phyloP scores from a whole-genome alignment of 2,888 invertebrate species.

The Melanargia galathea region DNA sequence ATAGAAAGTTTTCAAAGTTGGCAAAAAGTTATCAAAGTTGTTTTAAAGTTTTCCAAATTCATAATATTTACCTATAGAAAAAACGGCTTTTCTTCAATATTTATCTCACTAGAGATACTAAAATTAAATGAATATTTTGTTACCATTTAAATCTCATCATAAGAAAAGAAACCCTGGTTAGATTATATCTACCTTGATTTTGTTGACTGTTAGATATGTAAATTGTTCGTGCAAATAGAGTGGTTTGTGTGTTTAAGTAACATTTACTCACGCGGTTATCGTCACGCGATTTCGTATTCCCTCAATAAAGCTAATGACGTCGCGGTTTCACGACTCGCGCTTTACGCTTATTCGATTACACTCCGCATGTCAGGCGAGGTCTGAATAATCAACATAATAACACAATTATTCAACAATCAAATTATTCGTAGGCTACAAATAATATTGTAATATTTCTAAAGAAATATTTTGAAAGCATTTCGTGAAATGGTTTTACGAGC shows the following conservation, averaged over 20 bases:
- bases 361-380: slow-evolving; percentile 54
- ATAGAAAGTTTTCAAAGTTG: no score
- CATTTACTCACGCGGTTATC: slow-evolving; percentile 50
- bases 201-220: slow-evolving; percentile 6
- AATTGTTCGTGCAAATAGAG: slow-evolving; percentile 35
- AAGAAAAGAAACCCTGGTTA: background rate
- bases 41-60: no score
- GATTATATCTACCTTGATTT: background rate
- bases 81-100: no score
- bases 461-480: slow-evolving; percentile 74
- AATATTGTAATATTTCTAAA: slow-evolving; percentile 40
- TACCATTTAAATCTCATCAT: background rate
- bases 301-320: slow-evolving; percentile 52
- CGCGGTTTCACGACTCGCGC: slow-evolving; percentile 59
- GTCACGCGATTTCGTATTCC: slow-evolving; percentile 64
- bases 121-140: no score
- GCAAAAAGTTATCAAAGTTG: no score
- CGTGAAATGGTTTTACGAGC: slow-evolving; percentile 82
- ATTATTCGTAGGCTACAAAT: no score
- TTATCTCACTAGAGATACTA: no score
- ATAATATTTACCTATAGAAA: no score
- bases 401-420: no score
- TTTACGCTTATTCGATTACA: slow-evolving; percentile 63
- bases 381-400: slow-evolving; percentile 46
- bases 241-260: slow-evolving; percentile 34